Percentiles rank a stretch among this genome's conserved stretches.
Evolutionary conservation across 2,888 invertebrate genomes (phyloP).

Genomic region (Arctia plantaginis): DNA sequence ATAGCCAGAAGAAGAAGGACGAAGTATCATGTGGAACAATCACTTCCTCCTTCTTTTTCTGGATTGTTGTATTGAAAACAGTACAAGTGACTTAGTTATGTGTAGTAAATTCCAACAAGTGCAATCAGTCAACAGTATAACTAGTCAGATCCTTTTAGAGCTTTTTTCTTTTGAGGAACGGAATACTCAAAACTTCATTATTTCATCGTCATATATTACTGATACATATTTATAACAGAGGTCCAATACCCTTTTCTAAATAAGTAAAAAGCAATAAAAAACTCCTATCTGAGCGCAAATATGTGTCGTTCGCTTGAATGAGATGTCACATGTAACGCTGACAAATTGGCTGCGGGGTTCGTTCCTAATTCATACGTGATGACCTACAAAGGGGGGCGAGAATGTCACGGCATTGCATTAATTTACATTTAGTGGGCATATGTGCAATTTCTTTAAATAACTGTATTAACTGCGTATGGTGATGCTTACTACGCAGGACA

Average conservation of each 20-base stretch:
- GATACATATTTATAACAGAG: not conserved
- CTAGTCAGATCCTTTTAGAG: no score
- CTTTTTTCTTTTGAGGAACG: not conserved
- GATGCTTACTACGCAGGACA: no score
- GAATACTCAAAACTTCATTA: not conserved
- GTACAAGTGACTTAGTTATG: no score
- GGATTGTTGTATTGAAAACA: no score
- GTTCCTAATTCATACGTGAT: conserved; percentile 43
- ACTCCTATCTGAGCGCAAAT: conserved; percentile 21
- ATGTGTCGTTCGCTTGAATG: conserved; percentile 36
- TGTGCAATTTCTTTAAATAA: not conserved
- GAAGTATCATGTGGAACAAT: no score
- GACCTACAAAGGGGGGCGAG: conserved; percentile 15
- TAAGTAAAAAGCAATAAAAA: conserved; percentile 36
- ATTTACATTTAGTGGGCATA: not conserved
- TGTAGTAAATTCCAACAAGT: no score
- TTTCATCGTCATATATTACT: not conserved
- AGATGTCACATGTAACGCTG: conserved; percentile 36
- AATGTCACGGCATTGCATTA: not conserved
- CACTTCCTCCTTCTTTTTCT: no score
- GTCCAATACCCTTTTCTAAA: not conserved
- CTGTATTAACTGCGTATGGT: no score
- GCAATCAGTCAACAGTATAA: no score
- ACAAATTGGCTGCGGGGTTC: conserved; percentile 42
- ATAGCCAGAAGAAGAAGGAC: no score